Evolutionary conservation across 2,797 vertebrate species (phyloP).

Genomic region (Rhinogobio ventralis): DNA sequence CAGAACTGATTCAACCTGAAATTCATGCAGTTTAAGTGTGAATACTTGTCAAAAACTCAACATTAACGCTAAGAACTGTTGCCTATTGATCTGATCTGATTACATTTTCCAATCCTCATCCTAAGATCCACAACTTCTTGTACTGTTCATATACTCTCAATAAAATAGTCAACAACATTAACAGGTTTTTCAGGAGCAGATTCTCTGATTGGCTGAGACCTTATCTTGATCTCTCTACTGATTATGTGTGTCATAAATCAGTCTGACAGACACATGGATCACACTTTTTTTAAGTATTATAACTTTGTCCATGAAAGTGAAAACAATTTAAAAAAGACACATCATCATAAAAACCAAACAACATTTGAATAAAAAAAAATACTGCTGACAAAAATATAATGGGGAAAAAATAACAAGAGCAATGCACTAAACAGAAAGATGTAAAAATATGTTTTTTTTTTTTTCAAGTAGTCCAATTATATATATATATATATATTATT

Average conservation of each 20-base stretch:
- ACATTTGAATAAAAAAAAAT: too few species aligned
- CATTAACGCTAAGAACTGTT: not conserved
- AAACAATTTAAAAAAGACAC: not conserved
- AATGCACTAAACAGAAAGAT: too few species aligned
- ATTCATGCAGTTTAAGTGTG: not conserved
- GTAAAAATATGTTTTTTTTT: too few species aligned
- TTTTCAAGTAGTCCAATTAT: too few species aligned
- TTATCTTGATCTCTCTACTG: not conserved
- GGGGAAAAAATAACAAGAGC: not conserved
- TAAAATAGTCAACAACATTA: not conserved
- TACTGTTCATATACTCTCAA: not conserved
- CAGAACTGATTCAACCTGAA: slow-evolving; percentile 1
- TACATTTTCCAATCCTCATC: not conserved
- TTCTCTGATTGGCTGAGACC: not conserved
- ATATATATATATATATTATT: too few species aligned
- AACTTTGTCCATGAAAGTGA: not conserved
- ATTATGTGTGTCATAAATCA: not conserved
- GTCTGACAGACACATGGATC: not conserved
- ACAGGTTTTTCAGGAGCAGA: not conserved
- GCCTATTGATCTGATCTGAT: not conserved
- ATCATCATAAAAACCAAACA: not conserved
- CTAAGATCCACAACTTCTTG: not conserved
- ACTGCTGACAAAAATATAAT: not conserved
- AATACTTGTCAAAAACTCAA: not conserved
- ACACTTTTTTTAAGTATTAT: not conserved